Evolutionary conservation across 1,140 invertebrate genomes (phyloP).

Genomic region (Telenomus remus): DNA sequence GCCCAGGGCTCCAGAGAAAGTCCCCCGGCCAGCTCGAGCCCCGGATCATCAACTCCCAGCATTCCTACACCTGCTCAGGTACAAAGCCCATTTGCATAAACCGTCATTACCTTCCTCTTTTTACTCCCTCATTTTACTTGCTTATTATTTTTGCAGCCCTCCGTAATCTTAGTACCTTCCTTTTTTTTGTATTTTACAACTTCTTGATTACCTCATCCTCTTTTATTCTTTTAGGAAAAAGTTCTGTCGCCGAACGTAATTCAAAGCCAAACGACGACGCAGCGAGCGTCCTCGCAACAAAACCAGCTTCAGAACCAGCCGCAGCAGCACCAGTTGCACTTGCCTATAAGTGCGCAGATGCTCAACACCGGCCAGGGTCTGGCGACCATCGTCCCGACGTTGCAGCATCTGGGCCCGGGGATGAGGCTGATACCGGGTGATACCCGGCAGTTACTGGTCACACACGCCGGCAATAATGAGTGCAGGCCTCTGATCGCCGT

Average conservation of each 20-base stretch:
- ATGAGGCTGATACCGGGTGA: slow-evolving; percentile 72
- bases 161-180: not conserved
- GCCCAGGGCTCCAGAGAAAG: slow-evolving; percentile 70
- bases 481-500: slow-evolving; percentile 69
- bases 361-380: slow-evolving; percentile 70
- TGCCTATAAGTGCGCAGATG: slow-evolving; percentile 73
- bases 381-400: slow-evolving; percentile 71
- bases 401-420: slow-evolving; percentile 70
- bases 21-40: slow-evolving; percentile 68
- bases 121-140: too few species aligned
- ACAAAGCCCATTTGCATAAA: slow-evolving; percentile 18
- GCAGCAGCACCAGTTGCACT: slow-evolving; percentile 67
- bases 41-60: slow-evolving; percentile 67
- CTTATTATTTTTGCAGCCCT: too few species aligned
- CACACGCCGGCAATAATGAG: slow-evolving; percentile 69
- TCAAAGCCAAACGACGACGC: slow-evolving; percentile 2
- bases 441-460: slow-evolving; percentile 69
- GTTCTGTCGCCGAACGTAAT: slow-evolving; percentile 25
- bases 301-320: slow-evolving; percentile 1
- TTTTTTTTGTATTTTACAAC: too few species aligned
- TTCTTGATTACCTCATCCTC: too few species aligned
- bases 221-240: slow-evolving; percentile 55
- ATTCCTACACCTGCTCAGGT: slow-evolving; percentile 72
- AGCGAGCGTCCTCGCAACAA: not conserved
- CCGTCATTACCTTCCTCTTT: not conserved